Percentiles rank a stretch among this genome's conserved stretches.
phyloP scores from a whole-genome alignment of 2,113 vertebrate species.

The Oncorhynchus mykiss region DNA sequence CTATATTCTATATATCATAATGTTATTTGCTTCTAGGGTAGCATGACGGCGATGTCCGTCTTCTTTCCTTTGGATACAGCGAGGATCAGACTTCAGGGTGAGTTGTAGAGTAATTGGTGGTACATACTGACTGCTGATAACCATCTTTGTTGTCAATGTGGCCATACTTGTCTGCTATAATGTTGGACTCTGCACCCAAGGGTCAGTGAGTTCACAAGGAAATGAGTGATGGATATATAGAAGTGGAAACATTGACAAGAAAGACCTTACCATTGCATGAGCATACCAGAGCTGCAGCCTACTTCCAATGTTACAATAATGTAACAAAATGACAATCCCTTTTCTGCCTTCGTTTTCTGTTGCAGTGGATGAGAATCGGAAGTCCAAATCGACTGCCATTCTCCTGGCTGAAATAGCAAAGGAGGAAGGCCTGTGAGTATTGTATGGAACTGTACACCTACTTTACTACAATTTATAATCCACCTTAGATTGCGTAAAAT shows the following conservation, averaged over 20 bases:
- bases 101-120: conserved; percentile 22
- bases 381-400: conserved; percentile 70
- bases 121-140: neutral
- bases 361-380: conserved; percentile 77
- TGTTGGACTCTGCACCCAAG: neutral
- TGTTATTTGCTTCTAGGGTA: conserved; percentile 64
- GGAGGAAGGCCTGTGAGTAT: conserved; percentile 78
- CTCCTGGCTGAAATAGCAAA: conserved; percentile 77
- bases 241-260: too few species aligned
- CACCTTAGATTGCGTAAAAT: neutral
- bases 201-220: too few species aligned
- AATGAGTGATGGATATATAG: too few species aligned
- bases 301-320: neutral
- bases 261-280: too few species aligned
- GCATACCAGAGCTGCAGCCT: neutral
- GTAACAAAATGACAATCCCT: neutral
- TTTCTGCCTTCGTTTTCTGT: conserved; percentile 2
- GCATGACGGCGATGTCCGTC: conserved; percentile 76
- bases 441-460: neutral
- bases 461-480: neutral
- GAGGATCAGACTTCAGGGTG: conserved; percentile 80
- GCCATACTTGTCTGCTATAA: neutral
- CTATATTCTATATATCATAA: neutral
- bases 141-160: neutral
- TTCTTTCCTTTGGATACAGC: conserved; percentile 82